These are phyloP conservation scores for Microcebus lehilahytsara DNA, from an alignment of 2,113 vertebrate species.

Conservation along the genomic window DNA sequence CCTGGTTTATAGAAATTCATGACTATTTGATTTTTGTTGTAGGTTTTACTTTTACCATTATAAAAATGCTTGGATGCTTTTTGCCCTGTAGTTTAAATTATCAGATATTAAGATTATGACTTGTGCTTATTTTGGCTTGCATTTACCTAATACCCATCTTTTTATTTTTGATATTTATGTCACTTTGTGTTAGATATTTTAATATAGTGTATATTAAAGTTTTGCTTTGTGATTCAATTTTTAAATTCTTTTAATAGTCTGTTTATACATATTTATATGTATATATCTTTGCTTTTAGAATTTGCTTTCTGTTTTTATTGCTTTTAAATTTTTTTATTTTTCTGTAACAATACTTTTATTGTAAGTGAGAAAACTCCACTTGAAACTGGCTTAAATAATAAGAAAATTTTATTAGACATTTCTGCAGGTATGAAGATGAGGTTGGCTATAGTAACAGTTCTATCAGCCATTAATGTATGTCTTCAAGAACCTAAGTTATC, in stretches of 20 bases:
- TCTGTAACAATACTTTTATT: background rate
- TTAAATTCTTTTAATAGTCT: background rate
- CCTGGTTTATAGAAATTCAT: background rate
- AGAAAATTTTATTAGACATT: background rate
- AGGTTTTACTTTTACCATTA: background rate
- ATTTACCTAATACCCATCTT: background rate
- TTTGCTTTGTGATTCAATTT: conserved; percentile 8
- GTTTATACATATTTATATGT: background rate
- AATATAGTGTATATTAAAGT: background rate
- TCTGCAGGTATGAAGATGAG: background rate
- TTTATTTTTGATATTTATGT: background rate
- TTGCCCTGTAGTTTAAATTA: background rate
- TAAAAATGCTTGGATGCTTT: background rate
- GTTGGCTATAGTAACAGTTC: background rate
- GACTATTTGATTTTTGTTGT: background rate
- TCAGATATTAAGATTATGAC: background rate
- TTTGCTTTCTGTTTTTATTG: background rate
- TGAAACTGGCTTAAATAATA: background rate
- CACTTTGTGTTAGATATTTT: background rate
- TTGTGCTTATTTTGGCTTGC: background rate
- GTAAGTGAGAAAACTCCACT: background rate
- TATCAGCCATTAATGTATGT: background rate
- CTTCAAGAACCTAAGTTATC: background rate
- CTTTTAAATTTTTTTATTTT: background rate
- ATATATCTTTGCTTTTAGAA: background rate